phyloP scores from a whole-genome alignment of 2,888 invertebrate species.

The Pyrrhosoma nymphula region DNA sequence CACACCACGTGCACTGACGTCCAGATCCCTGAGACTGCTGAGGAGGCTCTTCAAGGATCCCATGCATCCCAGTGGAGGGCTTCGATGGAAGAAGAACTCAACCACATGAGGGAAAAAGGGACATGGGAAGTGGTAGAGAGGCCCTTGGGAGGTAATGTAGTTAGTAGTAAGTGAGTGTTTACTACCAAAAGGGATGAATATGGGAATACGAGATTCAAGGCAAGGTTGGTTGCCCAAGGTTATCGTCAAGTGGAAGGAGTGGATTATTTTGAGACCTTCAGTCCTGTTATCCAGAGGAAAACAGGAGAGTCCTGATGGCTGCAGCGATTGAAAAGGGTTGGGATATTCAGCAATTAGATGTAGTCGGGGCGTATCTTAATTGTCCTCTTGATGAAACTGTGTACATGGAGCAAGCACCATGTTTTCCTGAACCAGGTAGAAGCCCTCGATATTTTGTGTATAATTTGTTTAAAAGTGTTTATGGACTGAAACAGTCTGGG shows the following conservation, averaged over 20 bases:
- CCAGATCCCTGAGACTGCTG: constrained; percentile 57
- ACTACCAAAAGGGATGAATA: constrained; percentile 28
- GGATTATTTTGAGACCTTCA: constrained; percentile 57
- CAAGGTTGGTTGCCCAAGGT: constrained; percentile 55
- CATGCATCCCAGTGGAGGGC: constrained; percentile 59
- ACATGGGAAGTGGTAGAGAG: constrained; percentile 59
- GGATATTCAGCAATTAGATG: constrained; percentile 41
- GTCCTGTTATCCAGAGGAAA: constrained; percentile 31
- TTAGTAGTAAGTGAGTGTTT: constrained; percentile 7
- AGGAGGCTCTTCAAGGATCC: constrained; percentile 56
- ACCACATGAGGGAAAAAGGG: constrained; percentile 51
- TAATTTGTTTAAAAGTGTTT: background rate
- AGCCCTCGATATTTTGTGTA: background rate
- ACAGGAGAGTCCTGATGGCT: constrained; percentile 4
- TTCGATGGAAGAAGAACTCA: constrained; percentile 55
- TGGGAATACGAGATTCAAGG: background rate
- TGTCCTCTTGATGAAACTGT: constrained; percentile 5
- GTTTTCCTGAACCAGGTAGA: constrained; percentile 9
- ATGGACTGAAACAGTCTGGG: constrained; percentile 32
- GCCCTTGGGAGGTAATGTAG: constrained; percentile 29
- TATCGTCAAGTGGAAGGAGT: constrained; percentile 59
- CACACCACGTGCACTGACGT: constrained; percentile 18
- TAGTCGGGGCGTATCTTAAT: constrained; percentile 23
- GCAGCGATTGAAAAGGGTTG: constrained; percentile 35
- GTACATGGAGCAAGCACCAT: constrained; percentile 36